Evolutionary conservation across 2,888 invertebrate species (phyloP), one percentile per base, ranked within the genome.

Genomic region (Melinaea marsaeus): DNA sequence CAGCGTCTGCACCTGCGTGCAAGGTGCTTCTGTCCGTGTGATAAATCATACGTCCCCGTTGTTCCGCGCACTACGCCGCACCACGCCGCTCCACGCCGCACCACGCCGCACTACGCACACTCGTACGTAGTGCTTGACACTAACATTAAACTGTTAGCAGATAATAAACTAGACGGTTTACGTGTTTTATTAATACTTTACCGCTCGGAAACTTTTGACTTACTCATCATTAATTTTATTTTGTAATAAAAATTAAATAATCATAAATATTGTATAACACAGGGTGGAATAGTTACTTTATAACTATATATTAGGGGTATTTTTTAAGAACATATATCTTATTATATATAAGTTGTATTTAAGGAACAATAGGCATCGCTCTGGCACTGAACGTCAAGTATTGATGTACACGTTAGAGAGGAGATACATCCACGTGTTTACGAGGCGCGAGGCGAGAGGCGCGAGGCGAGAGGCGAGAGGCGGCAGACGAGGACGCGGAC

Each of bases 11-110:
- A 86, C 86, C 86, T 88, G 87, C 77, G 66, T 70, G 82, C 83
- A 86, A 87, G 86, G 84, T 88, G 89, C 89, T 86, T 83, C 88
- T 88, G 88, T 86, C 80, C 82, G 70, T 60, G 68, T 77, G 69
- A 84, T 86, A 85, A 84, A 88, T 89, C 85, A 88, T 85, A 79
- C 71, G 71, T 73, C 68, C 69, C 67, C 66, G 64, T 66, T 65
- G 65, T 66, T 72, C 58, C 65, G 59, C 54, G 64, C 22, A 22
- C 22, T 22, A 22, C 22, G 22, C 22, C 22, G 22, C 22, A 22
- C 22, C 22, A 22, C 22, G 22, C 22, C 22, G 22, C 22, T 1
- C 22, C 22, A 22, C 22, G 22, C 22, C 22, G 22, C 22, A 22
- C 22, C 22, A 22, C 22, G 22, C 22, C 22, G 22, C 22, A 22